Evolutionary conservation across 2,113 vertebrate genomes (phyloP).

Genomic region (Amazona vittata): DNA sequence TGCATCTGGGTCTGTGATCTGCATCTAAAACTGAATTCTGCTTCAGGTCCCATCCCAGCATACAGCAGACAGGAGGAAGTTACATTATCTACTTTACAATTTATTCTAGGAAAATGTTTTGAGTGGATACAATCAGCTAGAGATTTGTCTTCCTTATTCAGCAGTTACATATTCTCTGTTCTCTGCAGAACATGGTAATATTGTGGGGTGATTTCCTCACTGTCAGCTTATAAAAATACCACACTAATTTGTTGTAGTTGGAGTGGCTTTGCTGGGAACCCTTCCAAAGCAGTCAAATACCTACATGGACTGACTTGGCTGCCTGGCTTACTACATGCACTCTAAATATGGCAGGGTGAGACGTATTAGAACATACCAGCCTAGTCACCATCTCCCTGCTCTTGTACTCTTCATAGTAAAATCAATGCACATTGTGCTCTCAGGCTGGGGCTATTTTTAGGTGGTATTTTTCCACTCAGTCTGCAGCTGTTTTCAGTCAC

Average conservation of each 20-base stretch:
- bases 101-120: constrained; percentile 36
- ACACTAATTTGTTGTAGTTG: constrained; percentile 59
- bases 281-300: constrained; percentile 66
- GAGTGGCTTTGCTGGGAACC: constrained; percentile 44
- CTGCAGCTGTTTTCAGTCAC: constrained; percentile 78
- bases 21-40: background rate
- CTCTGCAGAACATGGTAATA: constrained; percentile 63
- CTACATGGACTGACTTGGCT: constrained; percentile 60
- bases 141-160: constrained; percentile 56
- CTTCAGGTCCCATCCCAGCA: background rate
- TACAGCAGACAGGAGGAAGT: background rate
- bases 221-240: constrained; percentile 62
- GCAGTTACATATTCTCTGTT: constrained; percentile 4
- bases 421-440: constrained; percentile 67
- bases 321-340: constrained; percentile 60
- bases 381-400: constrained; percentile 66
- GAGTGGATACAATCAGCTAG: background rate
- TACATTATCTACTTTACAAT: background rate
- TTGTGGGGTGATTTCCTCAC: constrained; percentile 56
- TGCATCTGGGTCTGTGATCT: background rate
- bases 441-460: constrained; percentile 69
- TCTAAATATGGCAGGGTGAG: constrained; percentile 72
- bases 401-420: constrained; percentile 65
- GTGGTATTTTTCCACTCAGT: constrained; percentile 73
- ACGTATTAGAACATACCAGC: constrained; percentile 66